phyloP scores from a whole-genome alignment of 2,888 invertebrate genomes.

The Sycophila texana region DNA sequence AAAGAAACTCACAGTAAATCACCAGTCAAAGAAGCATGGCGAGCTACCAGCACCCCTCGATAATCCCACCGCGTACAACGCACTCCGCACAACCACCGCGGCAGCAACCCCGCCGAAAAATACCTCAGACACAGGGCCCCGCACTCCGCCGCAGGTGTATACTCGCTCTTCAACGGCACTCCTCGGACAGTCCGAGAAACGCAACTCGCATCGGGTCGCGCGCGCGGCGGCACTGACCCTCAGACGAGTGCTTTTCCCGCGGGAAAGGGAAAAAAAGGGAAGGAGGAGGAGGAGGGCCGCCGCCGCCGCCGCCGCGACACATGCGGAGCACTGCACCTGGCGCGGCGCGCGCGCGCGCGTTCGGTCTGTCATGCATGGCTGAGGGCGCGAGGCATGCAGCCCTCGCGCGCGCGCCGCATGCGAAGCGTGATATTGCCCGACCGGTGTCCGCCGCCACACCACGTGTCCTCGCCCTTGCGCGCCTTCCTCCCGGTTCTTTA shows the following conservation, averaged over 20 bases:
- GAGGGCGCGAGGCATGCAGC: neutral
- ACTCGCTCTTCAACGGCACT: no score
- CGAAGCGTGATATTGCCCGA: constrained; percentile 30
- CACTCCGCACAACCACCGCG: no score
- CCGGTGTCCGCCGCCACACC: constrained; percentile 11
- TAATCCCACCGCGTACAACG: no score
- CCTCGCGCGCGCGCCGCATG: neutral
- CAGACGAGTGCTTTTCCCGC: constrained; percentile 23
- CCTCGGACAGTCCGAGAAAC: no score
- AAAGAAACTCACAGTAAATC: no score
- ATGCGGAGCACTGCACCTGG: constrained; percentile 44
- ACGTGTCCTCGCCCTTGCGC: constrained; percentile 13
- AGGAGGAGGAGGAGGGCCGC: neutral
- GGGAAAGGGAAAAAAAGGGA: constrained; percentile 10
- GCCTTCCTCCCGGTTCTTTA: neutral
- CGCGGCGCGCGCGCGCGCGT: constrained; percentile 8
- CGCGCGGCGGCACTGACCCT: neutral
- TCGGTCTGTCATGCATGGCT: constrained; percentile 23
- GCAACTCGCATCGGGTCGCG: no score
- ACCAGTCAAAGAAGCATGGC: no score
- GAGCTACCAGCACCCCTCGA: no score
- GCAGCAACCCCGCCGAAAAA: no score
- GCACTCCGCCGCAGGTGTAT: neutral
- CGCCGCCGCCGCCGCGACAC: constrained; percentile 11
- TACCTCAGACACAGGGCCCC: neutral